Base-by-base conservation (phyloP, 2,113 vertebrate species). In the Mesoclemmys tuberculata region DNA sequence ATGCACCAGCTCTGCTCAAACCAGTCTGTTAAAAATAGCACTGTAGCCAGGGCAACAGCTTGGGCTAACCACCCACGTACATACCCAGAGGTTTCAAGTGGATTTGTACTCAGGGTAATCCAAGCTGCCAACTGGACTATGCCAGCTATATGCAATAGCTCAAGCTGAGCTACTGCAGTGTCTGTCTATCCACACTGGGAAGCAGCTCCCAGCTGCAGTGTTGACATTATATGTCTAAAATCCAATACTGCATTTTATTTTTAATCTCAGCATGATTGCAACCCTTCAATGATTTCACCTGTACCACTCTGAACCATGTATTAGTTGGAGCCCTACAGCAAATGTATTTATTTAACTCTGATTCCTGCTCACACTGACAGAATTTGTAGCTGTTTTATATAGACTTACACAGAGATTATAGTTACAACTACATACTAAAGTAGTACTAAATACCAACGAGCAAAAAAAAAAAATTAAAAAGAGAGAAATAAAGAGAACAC, bases 391-490 rank as follows among this genome's bases (percentile, higher is more conserved):
- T 89, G 61, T 80, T 78, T 3, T 48, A 55, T 82, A 80, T 1
- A 2, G 48, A 75, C 74, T 84, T 74, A 3, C 46, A 74, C 74
- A 78, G 0, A 2, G 44, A 44, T 27, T 75, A 41, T 13, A 41
- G 5, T 75, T 46, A 75, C 22, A 41, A 75, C 12, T 12, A 86
- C 78, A 35, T 54, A 88, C n/a, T 78, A 86, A 85, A 92, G 80
- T 44, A 51, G 38, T 21, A 27, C 48, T 82, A 85, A 94, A 96
- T 56, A 92, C 31, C 54, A 80, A 96, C 84, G 49, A 88, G 41
- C 38, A 24, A 46, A 46, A 75, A 24, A 46, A 46, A 75, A 74
- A 81, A 31, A 75, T 46, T 1, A 0, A 6, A 18, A 90, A 38
- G 31, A 84, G 19, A 90, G 51, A 21, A 68, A 4, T 6, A 94